Evolutionary conservation across 2,113 vertebrate genomes (phyloP).

Genomic region (Poeciliopsis turrubarensis): DNA sequence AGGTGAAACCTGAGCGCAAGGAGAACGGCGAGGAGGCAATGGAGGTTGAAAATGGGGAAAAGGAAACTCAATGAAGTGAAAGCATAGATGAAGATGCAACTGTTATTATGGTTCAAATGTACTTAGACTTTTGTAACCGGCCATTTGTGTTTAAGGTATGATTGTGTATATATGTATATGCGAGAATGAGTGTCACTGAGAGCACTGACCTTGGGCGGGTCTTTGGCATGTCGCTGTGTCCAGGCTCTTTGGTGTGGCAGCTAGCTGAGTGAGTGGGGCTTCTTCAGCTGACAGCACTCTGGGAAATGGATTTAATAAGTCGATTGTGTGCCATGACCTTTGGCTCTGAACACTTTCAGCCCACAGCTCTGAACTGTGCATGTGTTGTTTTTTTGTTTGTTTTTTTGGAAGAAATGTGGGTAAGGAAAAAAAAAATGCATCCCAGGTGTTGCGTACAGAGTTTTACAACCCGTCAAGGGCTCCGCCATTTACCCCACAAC

Average conservation of each 20-base stretch:
- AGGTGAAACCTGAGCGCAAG: slow-evolving; percentile 45
- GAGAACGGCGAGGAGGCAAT: slow-evolving; percentile 54
- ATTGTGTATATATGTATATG: slow-evolving; percentile 39
- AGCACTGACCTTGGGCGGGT: slow-evolving; percentile 47
- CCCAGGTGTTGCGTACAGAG: slow-evolving; percentile 36
- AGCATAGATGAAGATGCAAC: slow-evolving; percentile 52
- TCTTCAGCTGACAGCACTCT: slow-evolving; percentile 42
- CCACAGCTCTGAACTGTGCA: slow-evolving; percentile 51
- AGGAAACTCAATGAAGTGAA: slow-evolving; percentile 57
- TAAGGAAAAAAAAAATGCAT: slow-evolving; percentile 28
- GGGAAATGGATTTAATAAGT: slow-evolving; percentile 33
- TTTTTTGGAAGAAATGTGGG: slow-evolving; percentile 21
- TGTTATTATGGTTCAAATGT: slow-evolving; percentile 41
- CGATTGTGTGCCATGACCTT: slow-evolving; percentile 20
- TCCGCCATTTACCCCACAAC: slow-evolving; percentile 63
- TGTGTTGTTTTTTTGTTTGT: slow-evolving; percentile 46
- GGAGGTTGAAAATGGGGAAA: slow-evolving; percentile 74
- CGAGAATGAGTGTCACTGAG: slow-evolving; percentile 24
- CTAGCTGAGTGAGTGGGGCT: slow-evolving; percentile 42
- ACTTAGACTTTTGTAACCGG: slow-evolving; percentile 70
- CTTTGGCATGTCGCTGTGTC: slow-evolving; percentile 46
- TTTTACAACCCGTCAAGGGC: slow-evolving; percentile 66
- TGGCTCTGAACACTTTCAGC: slow-evolving; percentile 7
- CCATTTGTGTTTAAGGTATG: slow-evolving; percentile 57
- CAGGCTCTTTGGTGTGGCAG: slow-evolving; percentile 59